phyloP scores from a whole-genome alignment of 2,113 vertebrate genomes.

The Coturnix japonica region DNA sequence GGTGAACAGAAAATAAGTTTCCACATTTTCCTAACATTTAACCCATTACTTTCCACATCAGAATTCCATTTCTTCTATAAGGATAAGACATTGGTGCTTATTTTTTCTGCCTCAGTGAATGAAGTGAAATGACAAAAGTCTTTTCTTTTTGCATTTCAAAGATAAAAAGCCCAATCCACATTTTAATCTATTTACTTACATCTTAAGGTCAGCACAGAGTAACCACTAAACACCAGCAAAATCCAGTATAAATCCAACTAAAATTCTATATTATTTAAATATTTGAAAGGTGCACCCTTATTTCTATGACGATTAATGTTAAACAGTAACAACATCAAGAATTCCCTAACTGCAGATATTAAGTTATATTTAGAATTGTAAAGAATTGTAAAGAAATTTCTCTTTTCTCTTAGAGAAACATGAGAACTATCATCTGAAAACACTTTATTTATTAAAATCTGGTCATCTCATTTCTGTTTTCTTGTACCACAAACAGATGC shows the following conservation, averaged over 20 bases:
- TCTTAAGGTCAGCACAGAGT: constrained; percentile 24
- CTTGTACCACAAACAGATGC: constrained; percentile 44
- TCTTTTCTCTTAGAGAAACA: constrained; percentile 42
- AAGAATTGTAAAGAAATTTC: not conserved
- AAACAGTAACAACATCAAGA: not conserved
- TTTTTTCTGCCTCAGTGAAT: not conserved
- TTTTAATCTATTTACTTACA: constrained; percentile 43
- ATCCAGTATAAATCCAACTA: constrained; percentile 12
- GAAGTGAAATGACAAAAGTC: not conserved
- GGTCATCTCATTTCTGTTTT: constrained; percentile 24
- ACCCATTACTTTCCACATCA: not conserved
- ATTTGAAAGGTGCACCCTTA: constrained; percentile 33
- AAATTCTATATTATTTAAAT: constrained; percentile 51
- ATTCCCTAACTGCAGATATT: not conserved
- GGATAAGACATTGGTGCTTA: not conserved
- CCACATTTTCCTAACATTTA: not conserved
- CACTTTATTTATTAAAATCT: constrained; percentile 59
- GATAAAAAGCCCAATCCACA: constrained; percentile 26
- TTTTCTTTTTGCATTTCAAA: constrained; percentile 22
- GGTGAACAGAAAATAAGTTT: not conserved
- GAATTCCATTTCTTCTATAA: not conserved
- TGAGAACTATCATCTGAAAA: constrained; percentile 24
- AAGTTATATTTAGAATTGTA: constrained; percentile 19
- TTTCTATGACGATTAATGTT: constrained; percentile 29
- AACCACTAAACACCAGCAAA: constrained; percentile 41